A percentile compares a stretch with the other conserved stretches of the same genome.
phyloP scores from a whole-genome alignment of 2,113 vertebrate species.

The Spea bombifrons region DNA sequence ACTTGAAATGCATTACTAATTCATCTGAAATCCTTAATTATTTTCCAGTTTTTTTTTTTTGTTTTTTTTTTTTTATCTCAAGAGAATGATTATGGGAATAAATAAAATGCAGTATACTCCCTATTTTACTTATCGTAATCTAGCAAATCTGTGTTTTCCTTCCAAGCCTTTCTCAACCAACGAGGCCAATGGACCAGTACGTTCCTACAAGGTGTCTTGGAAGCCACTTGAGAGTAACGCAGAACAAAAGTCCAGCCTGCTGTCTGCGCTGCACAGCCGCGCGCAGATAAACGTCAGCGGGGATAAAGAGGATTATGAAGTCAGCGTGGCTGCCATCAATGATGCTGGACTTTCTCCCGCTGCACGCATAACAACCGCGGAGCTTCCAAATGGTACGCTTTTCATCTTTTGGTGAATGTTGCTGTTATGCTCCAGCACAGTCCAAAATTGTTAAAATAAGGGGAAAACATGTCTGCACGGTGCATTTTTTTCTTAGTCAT shows the following conservation, averaged over 20 bases:
- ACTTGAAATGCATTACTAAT: too few relatives aligned
- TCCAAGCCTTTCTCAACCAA: constrained; percentile 51
- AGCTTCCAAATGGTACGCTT: constrained; percentile 64
- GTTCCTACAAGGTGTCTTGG: constrained; percentile 64
- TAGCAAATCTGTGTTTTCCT: not conserved
- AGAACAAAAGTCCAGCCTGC: constrained; percentile 47
- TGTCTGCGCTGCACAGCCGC: constrained; percentile 53
- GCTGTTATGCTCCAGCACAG: not conserved
- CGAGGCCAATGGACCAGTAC: constrained; percentile 69
- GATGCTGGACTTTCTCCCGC: constrained; percentile 62
- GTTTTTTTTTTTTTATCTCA: too few relatives aligned
- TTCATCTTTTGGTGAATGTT: not conserved
- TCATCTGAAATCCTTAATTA: too few relatives aligned
- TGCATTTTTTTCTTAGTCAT: too few relatives aligned
- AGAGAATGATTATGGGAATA: too few relatives aligned
- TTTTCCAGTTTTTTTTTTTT: too few relatives aligned
- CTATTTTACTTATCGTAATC: too few relatives aligned
- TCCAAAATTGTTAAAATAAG: too few relatives aligned
- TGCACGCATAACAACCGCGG: constrained; percentile 64
- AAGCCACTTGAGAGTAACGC: constrained; percentile 47
- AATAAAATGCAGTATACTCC: too few relatives aligned
- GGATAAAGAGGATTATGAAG: constrained; percentile 61
- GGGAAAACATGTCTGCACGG: too few relatives aligned
- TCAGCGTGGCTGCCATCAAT: constrained; percentile 67
- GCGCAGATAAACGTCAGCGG: constrained; percentile 60